These are phyloP conservation scores for Poecile atricapillus DNA, from an alignment of 2,113 vertebrate species.

Conservation along the genomic window DNA sequence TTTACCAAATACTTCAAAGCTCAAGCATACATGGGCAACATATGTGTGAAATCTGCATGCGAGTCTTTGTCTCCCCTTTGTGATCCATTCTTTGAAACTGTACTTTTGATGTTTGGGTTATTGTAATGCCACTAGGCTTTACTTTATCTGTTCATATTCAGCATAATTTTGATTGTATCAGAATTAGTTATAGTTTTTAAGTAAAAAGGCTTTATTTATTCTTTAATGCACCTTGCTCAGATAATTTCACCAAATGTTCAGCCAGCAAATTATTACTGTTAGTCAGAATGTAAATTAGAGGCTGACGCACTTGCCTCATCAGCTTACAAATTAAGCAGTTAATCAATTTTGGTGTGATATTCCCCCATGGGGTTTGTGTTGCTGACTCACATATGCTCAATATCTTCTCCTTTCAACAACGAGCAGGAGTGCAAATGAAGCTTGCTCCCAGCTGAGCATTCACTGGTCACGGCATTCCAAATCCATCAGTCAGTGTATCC, in stretches of 20 bases:
- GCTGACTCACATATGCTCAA: conserved; percentile 44
- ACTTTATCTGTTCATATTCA: not conserved
- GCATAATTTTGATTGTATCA: conserved; percentile 13
- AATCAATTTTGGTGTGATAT: conserved; percentile 39
- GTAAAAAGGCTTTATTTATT: conserved; percentile 33
- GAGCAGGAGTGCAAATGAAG: conserved; percentile 38
- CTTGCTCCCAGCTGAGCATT: conserved; percentile 8
- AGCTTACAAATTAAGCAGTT: conserved; percentile 35
- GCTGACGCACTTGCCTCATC: conserved; percentile 38
- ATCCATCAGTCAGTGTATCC: conserved; percentile 30
- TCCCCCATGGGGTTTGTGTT: not conserved
- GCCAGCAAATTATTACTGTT: conserved; percentile 40
- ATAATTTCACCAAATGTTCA: conserved; percentile 41
- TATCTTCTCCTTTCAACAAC: conserved; percentile 20
- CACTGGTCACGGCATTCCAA: conserved; percentile 5
- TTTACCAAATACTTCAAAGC: not conserved
- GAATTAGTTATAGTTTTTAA: conserved; percentile 32
- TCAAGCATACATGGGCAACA: not conserved
- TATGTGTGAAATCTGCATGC: not conserved
- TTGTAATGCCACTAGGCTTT: not conserved
- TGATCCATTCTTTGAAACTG: not conserved
- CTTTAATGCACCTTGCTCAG: conserved; percentile 29
- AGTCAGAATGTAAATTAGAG: conserved; percentile 44
- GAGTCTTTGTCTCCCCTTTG: not conserved
- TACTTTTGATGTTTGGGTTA: not conserved